Evolutionary conservation across 2,888 invertebrate genomes (phyloP).

Genomic region (Hoplodrina blanda): DNA sequence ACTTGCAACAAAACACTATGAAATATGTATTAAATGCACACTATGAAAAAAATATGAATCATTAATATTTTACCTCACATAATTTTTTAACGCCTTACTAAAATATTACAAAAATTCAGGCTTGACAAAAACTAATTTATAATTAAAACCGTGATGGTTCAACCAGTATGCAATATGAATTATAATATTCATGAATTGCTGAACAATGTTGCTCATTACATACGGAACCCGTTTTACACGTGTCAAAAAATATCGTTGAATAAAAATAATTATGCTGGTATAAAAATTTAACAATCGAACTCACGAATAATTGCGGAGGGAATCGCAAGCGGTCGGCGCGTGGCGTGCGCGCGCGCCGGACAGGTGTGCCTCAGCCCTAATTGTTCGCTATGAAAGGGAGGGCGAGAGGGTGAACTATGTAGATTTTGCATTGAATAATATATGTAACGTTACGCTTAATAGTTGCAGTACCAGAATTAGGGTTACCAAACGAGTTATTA

Average conservation of each 20-base stretch:
- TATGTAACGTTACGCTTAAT: conserved; percentile 47
- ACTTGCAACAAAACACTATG: neutral
- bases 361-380: conserved; percentile 72
- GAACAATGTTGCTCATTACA: conserved; percentile 54
- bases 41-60: neutral
- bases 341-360: conserved; percentile 70
- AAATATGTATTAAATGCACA: neutral
- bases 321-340: conserved; percentile 69
- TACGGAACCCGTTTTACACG: conserved; percentile 48
- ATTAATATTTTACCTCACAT: neutral
- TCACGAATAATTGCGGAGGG: conserved; percentile 67
- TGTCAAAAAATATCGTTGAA: conserved; percentile 61
- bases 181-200: conserved; percentile 36
- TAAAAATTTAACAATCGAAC: conserved; percentile 58
- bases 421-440: conserved; percentile 59
- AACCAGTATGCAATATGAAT: conserved; percentile 27
- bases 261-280: conserved; percentile 63
- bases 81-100: neutral
- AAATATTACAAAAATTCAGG: conserved; percentile 8
- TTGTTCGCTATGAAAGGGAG: conserved; percentile 60
- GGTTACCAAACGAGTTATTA: conserved; percentile 31
- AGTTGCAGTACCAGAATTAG: conserved; percentile 18
- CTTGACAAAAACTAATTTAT: conserved; percentile 12
- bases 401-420: conserved; percentile 62
- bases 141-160: conserved; percentile 24